Evolutionary conservation across 2,797 vertebrate species (phyloP).

Genomic region (Delichon dasypus): DNA sequence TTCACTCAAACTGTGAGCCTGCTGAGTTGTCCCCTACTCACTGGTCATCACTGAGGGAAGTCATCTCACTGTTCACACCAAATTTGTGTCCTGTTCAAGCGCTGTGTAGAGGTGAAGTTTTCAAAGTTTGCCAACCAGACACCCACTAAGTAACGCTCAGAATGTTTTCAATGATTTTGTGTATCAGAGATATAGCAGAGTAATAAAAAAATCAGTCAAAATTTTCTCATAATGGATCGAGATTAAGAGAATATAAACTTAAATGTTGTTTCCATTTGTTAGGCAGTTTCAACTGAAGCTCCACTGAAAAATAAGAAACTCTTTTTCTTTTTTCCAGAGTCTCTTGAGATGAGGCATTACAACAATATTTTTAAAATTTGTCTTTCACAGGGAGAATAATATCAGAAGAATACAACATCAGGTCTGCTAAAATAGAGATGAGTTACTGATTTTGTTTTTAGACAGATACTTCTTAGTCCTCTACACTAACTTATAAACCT

Average conservation of each 20-base stretch:
- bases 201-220: background rate
- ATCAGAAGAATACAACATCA: background rate
- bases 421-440: background rate
- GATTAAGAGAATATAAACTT: background rate
- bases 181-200: background rate
- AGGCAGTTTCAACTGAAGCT: background rate
- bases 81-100: background rate
- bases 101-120: background rate
- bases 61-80: background rate
- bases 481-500: background rate
- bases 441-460: background rate
- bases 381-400: background rate
- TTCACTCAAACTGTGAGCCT: background rate
- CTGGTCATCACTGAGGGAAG: fast-evolving
- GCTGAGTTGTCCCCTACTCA: background rate
- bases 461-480: background rate
- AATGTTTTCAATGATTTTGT: background rate
- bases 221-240: background rate
- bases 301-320: background rate
- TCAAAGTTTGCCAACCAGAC: background rate
- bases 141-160: background rate
- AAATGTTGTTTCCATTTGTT: background rate
- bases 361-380: background rate
- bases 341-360: background rate
- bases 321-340: background rate